Conservation (phyloP, 2,797 vertebrate genomes). For the Falco columbarius region DNA sequence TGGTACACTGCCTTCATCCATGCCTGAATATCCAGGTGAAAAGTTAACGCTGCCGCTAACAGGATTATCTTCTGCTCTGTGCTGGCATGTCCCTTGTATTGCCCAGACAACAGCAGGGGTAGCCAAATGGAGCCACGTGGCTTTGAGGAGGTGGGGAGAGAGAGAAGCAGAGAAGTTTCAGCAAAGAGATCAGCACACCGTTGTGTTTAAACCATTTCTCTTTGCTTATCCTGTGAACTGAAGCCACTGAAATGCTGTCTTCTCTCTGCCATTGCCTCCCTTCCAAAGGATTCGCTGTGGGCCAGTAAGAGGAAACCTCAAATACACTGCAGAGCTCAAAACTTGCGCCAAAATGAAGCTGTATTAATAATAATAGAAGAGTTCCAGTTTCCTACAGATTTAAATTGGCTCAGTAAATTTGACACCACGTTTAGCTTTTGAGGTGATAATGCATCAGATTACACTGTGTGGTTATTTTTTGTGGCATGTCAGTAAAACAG, state of each 20-base stretch:
- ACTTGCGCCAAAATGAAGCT: background rate
- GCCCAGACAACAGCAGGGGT: background rate
- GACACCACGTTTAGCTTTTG: background rate
- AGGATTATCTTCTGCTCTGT: background rate
- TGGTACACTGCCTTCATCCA: background rate
- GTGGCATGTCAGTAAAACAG: background rate
- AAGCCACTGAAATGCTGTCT: background rate
- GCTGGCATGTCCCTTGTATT: background rate
- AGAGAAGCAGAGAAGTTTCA: background rate
- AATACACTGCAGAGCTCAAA: background rate
- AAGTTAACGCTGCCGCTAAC: background rate
- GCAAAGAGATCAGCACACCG: fast-evolving
- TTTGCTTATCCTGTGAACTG: background rate
- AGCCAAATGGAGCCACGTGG: fast-evolving
- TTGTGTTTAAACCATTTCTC: background rate
- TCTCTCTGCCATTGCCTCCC: background rate
- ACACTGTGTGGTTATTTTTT: background rate
- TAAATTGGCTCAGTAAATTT: background rate
- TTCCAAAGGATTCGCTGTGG: background rate
- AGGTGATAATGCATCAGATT: conserved; percentile 6
- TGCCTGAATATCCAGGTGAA: background rate
- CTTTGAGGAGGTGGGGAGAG: background rate
- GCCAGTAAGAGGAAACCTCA: background rate
- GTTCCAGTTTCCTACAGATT: background rate
- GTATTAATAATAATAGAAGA: background rate